These are phyloP conservation scores for Tinea semifulvella DNA, from an alignment of 2,888 invertebrate species.

Conservation along the genomic window DNA sequence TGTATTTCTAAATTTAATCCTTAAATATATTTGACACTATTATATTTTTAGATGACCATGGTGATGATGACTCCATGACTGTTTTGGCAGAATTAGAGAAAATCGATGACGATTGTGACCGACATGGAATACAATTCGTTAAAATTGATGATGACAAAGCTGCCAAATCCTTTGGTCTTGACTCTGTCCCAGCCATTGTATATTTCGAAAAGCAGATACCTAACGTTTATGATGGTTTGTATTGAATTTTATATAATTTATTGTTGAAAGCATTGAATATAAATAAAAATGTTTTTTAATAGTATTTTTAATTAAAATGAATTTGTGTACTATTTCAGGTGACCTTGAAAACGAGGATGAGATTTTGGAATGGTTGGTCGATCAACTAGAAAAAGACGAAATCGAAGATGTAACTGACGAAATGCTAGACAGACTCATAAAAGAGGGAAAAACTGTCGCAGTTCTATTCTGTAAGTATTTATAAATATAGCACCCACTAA, in stretches of 20 bases:
- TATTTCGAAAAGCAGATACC: constrained; percentile 95
- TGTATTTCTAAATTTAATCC: too few relatives aligned
- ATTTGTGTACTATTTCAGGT: constrained; percentile 45
- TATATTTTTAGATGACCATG: constrained; percentile 83
- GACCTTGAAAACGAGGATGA: constrained; percentile 90
- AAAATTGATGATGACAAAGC: constrained; percentile 89
- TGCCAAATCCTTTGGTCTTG: constrained; percentile 88
- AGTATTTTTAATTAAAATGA: constrained; percentile 12
- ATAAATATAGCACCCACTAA: neutral
- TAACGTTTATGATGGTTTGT: constrained; percentile 86
- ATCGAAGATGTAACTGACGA: constrained; percentile 95
- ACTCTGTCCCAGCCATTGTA: constrained; percentile 83
- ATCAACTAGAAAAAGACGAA: constrained; percentile 90
- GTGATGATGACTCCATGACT: constrained; percentile 87
- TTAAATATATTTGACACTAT: neutral
- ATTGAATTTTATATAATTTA: constrained; percentile 17
- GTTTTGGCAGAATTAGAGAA: constrained; percentile 88
- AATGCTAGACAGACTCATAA: constrained; percentile 89
- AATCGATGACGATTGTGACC: constrained; percentile 93
- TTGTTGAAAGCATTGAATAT: neutral
- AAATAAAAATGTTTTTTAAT: neutral
- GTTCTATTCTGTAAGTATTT: constrained; percentile 85
- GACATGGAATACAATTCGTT: constrained; percentile 91
- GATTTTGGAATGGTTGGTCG: constrained; percentile 86
- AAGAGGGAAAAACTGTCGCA: constrained; percentile 88